Percentiles rank a stretch among this genome's conserved stretches.
phyloP scores from a whole-genome alignment of 1,140 invertebrate genomes.

The Charaxes varanes region DNA sequence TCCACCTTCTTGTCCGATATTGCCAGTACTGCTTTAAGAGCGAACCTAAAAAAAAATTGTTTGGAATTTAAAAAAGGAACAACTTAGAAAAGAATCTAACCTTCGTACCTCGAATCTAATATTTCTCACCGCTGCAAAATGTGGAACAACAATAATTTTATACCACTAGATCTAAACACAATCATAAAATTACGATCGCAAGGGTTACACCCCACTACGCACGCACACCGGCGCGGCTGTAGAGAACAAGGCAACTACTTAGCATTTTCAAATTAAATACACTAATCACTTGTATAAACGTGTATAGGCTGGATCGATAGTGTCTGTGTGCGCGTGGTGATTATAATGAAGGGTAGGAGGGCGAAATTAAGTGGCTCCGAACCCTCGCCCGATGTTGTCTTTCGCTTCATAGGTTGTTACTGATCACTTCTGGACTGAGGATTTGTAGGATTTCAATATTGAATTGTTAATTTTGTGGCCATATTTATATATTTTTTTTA shows the following conservation, averaged over 20 bases:
- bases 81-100: too few species aligned
- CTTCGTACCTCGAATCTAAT: too few species aligned
- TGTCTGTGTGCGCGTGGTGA: conserved; percentile 61
- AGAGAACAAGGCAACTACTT: conserved; percentile 70
- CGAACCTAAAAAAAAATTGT: too few species aligned
- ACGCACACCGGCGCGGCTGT: conserved; percentile 33
- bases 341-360: conserved; percentile 71
- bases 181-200: conserved; percentile 59
- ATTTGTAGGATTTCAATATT: too few species aligned
- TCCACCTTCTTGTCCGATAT: too few species aligned
- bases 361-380: conserved; percentile 69
- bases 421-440: conserved; percentile 42
- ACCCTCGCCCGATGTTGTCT: conserved; percentile 60
- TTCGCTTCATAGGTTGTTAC: conserved; percentile 59
- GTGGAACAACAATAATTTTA: conserved; percentile 7
- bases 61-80: too few species aligned
- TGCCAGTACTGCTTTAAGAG: too few species aligned
- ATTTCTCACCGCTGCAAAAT: too few species aligned
- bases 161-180: conserved; percentile 30
- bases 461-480: too few species aligned
- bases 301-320: conserved; percentile 56
- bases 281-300: conserved; percentile 71
- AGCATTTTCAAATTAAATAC: conserved; percentile 74
- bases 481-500: too few species aligned
- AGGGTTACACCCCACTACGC: conserved; percentile 56